phyloP scores from a whole-genome alignment of 2,113 vertebrate genomes.

The Hemiscyllium ocellatum region DNA sequence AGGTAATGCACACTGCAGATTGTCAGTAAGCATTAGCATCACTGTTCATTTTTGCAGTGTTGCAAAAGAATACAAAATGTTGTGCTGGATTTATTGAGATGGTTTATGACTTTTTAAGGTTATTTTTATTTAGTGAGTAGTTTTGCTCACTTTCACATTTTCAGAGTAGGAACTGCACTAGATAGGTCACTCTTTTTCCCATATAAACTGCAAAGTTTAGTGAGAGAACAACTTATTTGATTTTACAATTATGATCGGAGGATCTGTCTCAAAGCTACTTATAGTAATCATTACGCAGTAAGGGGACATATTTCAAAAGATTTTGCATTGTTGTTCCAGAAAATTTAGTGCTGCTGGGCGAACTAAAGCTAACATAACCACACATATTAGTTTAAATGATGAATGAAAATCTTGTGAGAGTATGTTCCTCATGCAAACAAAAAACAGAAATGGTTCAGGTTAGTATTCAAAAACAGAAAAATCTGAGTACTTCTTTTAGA shows the following conservation, averaged over 20 bases:
- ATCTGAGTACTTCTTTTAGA: neutral
- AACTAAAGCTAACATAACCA: neutral
- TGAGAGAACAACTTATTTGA: neutral
- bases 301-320: neutral
- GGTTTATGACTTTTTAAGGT: constrained; percentile 20
- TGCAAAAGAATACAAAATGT: neutral
- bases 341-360: neutral
- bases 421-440: neutral
- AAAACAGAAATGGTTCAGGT: neutral
- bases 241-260: neutral
- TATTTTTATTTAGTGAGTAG: neutral
- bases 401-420: neutral
- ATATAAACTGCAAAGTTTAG: neutral
- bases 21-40: constrained; percentile 33
- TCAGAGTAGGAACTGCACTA: neutral
- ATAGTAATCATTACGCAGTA: neutral
- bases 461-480: neutral
- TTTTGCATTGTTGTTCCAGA: neutral
- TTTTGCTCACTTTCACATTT: constrained; percentile 11
- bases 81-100: constrained; percentile 23
- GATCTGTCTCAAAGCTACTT: neutral
- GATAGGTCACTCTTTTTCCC: neutral
- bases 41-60: neutral
- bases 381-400: neutral
- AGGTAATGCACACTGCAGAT: constrained; percentile 27